Evolutionary conservation across 2,113 vertebrate species (phyloP).

Genomic region (Psittacus erithacus): DNA sequence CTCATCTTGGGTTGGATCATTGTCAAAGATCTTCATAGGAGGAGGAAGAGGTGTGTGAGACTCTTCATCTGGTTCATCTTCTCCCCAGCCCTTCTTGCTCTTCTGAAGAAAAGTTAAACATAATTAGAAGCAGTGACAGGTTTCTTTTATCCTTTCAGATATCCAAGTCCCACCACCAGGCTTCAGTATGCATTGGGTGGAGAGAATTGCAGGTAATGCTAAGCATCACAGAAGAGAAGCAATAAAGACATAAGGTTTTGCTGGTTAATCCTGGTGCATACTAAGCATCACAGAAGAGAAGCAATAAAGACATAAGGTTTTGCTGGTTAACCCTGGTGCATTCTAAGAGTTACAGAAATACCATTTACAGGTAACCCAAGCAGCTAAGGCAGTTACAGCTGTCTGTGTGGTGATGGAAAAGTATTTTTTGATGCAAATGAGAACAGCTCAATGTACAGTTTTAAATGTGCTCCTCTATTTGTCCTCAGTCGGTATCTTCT

Average conservation of each 20-base stretch:
- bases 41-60: conserved; percentile 92
- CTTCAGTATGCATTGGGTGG: background rate
- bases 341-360: background rate
- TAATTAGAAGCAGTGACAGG: background rate
- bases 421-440: background rate
- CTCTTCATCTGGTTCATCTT: conserved; percentile 96
- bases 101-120: conserved; percentile 76
- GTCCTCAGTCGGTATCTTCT: background rate
- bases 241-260: background rate
- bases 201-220: background rate
- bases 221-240: background rate
- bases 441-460: background rate
- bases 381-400: background rate
- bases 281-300: background rate
- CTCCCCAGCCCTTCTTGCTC: conserved; percentile 91
- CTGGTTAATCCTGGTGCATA: background rate
- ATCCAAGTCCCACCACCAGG: background rate
- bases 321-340: background rate
- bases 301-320: background rate
- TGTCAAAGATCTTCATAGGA: conserved; percentile 98
- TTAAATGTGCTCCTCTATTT: background rate
- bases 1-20: conserved; percentile 91
- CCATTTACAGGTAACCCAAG: background rate
- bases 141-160: background rate
- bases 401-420: background rate